phyloP scores from a whole-genome alignment of 2,797 vertebrate genomes.

The Chelidonichthys spinosus region DNA sequence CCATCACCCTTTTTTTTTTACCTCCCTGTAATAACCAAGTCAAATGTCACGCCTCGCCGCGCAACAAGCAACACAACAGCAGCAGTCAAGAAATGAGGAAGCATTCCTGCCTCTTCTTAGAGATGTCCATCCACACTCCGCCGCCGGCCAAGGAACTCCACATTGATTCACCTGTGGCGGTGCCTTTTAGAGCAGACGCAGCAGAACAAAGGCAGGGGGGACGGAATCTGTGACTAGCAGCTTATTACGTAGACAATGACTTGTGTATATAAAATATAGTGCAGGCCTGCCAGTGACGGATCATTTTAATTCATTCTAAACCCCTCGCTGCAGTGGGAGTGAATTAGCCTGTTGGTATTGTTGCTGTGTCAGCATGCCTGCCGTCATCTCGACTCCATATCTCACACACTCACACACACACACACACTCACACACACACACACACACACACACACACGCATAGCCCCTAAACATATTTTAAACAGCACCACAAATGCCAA shows the following conservation, averaged over 20 bases:
- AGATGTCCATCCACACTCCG: conserved; percentile 28
- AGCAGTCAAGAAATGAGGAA: conserved; percentile 33
- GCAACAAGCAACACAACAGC: conserved; percentile 30
- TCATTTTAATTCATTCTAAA: conserved; percentile 31
- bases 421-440: not conserved
- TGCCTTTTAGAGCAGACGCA: conserved; percentile 13
- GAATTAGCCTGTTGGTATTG: conserved; percentile 24
- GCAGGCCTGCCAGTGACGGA: conserved; percentile 18
- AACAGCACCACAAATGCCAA: not conserved
- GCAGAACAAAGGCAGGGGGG: conserved; percentile 16
- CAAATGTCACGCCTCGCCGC: conserved; percentile 59
- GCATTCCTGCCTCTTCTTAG: conserved; percentile 13
- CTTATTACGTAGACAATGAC: conserved; percentile 20
- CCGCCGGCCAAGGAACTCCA: conserved; percentile 30
- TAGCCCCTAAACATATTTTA: conserved; percentile 23
- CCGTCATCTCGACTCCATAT: conserved; percentile 12
- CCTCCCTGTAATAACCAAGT: conserved; percentile 51
- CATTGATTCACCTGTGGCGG: conserved; percentile 39
- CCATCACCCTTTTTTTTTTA: conserved; percentile 23
- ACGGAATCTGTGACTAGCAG: not conserved
- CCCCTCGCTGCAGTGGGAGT: not conserved
- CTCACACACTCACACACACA: not conserved
- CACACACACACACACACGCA: not conserved
- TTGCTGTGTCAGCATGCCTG: conserved; percentile 22
- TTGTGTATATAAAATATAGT: not conserved